Conservation (phyloP, 2,113 vertebrate genomes). For the Pimephales promelas region DNA sequence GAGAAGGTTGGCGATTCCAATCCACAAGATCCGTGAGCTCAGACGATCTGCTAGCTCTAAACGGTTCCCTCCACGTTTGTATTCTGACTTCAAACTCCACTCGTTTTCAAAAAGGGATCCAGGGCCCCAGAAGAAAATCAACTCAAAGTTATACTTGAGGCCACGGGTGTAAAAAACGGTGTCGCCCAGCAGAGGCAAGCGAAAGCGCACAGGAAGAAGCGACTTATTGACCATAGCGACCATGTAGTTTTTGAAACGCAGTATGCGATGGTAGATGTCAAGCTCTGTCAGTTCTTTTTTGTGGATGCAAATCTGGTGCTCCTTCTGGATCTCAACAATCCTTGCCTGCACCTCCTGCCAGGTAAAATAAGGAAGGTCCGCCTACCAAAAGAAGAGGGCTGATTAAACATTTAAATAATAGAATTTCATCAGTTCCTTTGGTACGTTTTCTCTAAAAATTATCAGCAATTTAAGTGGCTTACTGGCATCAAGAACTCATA, state of each 20-base stretch:
- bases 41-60: slow-evolving; percentile 92
- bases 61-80: slow-evolving; percentile 90
- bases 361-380: slow-evolving; percentile 91
- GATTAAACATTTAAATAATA: not conserved
- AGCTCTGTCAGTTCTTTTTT: slow-evolving; percentile 94
- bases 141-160: slow-evolving; percentile 98
- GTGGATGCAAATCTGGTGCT: slow-evolving; percentile 98
- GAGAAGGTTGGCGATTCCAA: slow-evolving; percentile 94
- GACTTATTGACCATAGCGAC: slow-evolving; percentile 99
- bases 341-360: slow-evolving; percentile 98
- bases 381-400: slow-evolving; percentile 69
- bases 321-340: slow-evolving; percentile 97
- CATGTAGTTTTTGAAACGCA: slow-evolving; percentile 99
- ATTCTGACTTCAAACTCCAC: slow-evolving; percentile 94
- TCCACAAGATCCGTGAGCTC: slow-evolving; percentile 94
- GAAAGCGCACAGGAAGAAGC: slow-evolving; percentile 90
- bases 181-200: slow-evolving; percentile 84
- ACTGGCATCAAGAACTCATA: not conserved
- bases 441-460: not conserved
- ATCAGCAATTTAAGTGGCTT: not conserved
- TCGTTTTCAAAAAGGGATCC: slow-evolving; percentile 96
- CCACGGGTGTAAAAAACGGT: slow-evolving; percentile 91
- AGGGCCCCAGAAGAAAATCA: slow-evolving; percentile 97
- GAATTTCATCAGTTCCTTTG: not conserved
- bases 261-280: slow-evolving; percentile 96